Conservation (phyloP, 2,888 invertebrate genomes). For the Tiliacea aurago region DNA sequence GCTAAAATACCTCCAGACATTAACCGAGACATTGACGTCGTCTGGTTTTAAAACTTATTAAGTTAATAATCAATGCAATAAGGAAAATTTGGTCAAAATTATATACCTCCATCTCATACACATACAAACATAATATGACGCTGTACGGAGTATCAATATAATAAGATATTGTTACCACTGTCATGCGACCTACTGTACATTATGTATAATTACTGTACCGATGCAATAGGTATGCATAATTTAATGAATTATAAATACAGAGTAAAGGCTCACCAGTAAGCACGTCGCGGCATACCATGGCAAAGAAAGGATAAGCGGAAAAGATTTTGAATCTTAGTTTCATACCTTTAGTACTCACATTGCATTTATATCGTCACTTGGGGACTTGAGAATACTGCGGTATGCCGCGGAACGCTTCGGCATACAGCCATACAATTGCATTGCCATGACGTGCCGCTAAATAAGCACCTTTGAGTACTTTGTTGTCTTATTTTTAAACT, state of each 20-base stretch:
- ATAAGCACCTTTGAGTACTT: not conserved
- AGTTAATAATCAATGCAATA: not conserved
- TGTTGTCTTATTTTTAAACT: constrained; percentile 3
- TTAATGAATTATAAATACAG: too few relatives aligned
- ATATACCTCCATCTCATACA: too few relatives aligned
- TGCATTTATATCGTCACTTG: not conserved
- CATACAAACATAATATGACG: too few relatives aligned
- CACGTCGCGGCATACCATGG: too few relatives aligned
- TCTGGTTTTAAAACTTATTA: not conserved
- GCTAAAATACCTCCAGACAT: not conserved
- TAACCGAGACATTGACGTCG: not conserved
- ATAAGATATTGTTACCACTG: not conserved
- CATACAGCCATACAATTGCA: not conserved
- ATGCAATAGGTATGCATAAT: too few relatives aligned
- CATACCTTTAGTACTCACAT: not conserved
- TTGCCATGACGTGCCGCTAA: not conserved
- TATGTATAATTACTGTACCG: too few relatives aligned
- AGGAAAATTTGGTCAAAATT: constrained; percentile 7
- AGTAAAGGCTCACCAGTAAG: too few relatives aligned
- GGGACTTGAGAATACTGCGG: not conserved
- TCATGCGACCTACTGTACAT: not conserved
- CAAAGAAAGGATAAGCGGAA: too few relatives aligned
- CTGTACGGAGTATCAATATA: not conserved
- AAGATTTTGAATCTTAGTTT: not conserved
- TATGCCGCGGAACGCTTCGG: not conserved